phyloP scores from a whole-genome alignment of 2,797 vertebrate genomes.

The Emydoidea blandingii region DNA sequence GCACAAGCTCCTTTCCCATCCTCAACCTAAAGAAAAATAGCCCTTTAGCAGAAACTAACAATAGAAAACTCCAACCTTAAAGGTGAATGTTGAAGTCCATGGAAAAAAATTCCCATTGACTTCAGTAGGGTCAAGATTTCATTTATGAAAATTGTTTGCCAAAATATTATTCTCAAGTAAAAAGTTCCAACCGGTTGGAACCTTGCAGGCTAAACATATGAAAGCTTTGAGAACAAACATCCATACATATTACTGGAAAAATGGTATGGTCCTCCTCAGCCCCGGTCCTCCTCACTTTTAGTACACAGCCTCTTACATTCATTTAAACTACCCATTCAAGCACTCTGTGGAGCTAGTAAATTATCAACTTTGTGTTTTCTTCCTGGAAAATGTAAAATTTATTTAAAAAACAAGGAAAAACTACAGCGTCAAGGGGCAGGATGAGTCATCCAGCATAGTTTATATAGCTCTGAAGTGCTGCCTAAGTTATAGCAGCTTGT shows the following conservation, averaged over 20 bases:
- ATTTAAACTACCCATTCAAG: too few species aligned
- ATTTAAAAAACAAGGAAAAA: not conserved
- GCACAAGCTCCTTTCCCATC: not conserved
- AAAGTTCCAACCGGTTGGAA: too few species aligned
- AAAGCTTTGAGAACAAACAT: too few species aligned
- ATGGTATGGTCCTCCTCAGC: too few species aligned
- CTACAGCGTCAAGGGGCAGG: not conserved
- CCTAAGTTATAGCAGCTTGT: not conserved
- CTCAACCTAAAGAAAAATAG: conserved; percentile 13
- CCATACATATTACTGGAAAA: too few species aligned
- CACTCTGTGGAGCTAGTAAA: not conserved
- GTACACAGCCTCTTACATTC: too few species aligned
- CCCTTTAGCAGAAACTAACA: not conserved
- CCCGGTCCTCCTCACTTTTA: too few species aligned
- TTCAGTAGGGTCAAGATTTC: too few species aligned
- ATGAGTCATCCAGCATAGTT: not conserved
- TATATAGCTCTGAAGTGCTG: not conserved
- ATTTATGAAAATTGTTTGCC: too few species aligned
- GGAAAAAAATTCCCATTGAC: too few species aligned
- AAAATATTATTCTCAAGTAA: too few species aligned
- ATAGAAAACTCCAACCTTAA: not conserved
- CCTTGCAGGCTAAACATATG: too few species aligned
- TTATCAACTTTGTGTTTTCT: not conserved
- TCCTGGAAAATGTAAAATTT: not conserved
- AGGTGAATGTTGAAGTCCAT: not conserved